These are phyloP conservation scores for Lasioglossum lativentre DNA, from an alignment of 2,888 invertebrate genomes.

Conservation along the genomic window DNA sequence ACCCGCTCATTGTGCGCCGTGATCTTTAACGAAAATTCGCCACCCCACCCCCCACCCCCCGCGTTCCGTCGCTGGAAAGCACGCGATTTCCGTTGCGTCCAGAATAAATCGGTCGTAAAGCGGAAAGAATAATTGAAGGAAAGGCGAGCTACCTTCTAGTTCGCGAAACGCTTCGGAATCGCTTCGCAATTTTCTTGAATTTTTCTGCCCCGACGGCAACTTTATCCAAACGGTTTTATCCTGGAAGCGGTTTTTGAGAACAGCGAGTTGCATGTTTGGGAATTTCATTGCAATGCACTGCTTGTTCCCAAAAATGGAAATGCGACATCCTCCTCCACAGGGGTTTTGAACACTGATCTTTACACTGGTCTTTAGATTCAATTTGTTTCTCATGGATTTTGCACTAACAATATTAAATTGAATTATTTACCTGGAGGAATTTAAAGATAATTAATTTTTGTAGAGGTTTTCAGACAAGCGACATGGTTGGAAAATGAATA, in stretches of 20 bases:
- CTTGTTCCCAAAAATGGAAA: too few relatives aligned
- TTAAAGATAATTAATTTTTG: too few relatives aligned
- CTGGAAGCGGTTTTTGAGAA: neutral
- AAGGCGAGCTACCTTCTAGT: constrained; percentile 12
- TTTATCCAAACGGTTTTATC: constrained; percentile 4
- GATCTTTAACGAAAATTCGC: constrained; percentile 55
- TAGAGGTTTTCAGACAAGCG: too few relatives aligned
- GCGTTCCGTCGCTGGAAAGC: neutral
- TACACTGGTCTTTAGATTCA: too few relatives aligned
- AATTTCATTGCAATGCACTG: neutral
- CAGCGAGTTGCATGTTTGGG: neutral
- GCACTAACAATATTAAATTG: too few relatives aligned
- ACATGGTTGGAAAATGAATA: too few relatives aligned
- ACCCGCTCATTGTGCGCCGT: constrained; percentile 55
- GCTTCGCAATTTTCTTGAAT: constrained; percentile 23
- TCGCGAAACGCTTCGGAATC: constrained; percentile 15
- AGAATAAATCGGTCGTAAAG: constrained; percentile 46
- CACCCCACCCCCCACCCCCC: neutral
- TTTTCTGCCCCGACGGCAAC: neutral
- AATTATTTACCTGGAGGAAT: too few relatives aligned
- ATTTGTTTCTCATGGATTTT: too few relatives aligned
- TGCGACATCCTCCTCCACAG: too few relatives aligned
- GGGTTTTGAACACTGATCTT: too few relatives aligned
- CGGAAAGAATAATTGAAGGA: constrained; percentile 45
- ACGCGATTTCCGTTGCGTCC: constrained; percentile 28